Base-by-base conservation (phyloP, 2,797 vertebrate genomes). In the Lepus oiostolus region DNA sequence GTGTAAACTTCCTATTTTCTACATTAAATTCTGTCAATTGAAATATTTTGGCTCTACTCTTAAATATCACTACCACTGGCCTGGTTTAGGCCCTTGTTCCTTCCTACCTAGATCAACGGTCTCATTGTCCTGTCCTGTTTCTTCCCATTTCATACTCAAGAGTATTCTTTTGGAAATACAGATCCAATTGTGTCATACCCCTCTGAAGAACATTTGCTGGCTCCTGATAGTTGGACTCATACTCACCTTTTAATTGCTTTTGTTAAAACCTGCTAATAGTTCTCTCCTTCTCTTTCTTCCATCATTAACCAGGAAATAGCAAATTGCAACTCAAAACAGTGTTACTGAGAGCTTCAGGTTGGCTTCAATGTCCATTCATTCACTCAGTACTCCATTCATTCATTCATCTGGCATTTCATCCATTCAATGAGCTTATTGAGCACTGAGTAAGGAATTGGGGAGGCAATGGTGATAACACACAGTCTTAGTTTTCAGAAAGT, bases 241-340 rank as follows among this genome's bases (percentile, higher is more conserved):
- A 7, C 4, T 74, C 13, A 65, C 28, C 21, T 84, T 83, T 63
- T 65, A 80, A 60, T 85, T 77, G 35, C 8, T 76, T 35, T 24
- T 30, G 42, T 17, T 67, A 58, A 74, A n/a, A 84, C 38, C 7
- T 75, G 17, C 0, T 30, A 74, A 76, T 21, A 75, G 1, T 19
- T 93, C 24, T 38, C 2, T n/a, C n/a, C 2, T 60, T 70, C 17
- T 12, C 3, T 71, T 92, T 52, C 4, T 12, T 88, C 21, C 35
- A 12, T 87, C 21, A 75, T 70, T 90, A 93, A 60, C 52, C 52
- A 65, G 72, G 47, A 95, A 92, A 90, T 71, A 47, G 47, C 47
- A 35, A 75, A 38, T 28, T 21, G 74, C 21, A 80, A 21, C 62
- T 83, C 32, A 63, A 72, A 60, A 47, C 4, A 16, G 8, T 84